These are phyloP conservation scores for Automeris io DNA, from an alignment of 2,888 invertebrate species.

Conservation along the genomic window DNA sequence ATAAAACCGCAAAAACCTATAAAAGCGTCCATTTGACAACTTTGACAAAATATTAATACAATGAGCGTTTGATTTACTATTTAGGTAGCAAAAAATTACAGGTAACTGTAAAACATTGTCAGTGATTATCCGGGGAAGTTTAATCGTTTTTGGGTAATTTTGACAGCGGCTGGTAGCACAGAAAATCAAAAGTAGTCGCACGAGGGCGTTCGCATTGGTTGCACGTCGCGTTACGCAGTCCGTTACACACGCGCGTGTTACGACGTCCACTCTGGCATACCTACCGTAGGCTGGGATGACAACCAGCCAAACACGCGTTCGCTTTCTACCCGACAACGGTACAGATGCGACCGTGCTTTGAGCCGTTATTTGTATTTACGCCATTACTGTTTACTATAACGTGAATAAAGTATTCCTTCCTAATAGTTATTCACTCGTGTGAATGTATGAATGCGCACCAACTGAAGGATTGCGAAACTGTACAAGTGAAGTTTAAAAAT, in stretches of 20 bases:
- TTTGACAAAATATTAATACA: too few species aligned
- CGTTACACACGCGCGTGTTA: slow-evolving; percentile 15
- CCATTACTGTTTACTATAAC: slow-evolving; percentile 38
- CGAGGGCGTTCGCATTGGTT: slow-evolving; percentile 54
- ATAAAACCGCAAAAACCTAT: too few species aligned
- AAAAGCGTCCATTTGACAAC: too few species aligned
- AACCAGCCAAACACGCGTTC: slow-evolving; percentile 34
- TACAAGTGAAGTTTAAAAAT: slow-evolving; percentile 76
- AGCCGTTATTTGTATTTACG: slow-evolving; percentile 58
- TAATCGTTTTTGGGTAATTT: too few species aligned
- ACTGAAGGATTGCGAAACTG: slow-evolving; percentile 69
- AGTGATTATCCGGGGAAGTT: too few species aligned
- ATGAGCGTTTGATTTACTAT: too few species aligned
- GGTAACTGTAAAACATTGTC: too few species aligned
- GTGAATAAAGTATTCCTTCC: slow-evolving; percentile 48
- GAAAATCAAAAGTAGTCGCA: too few species aligned
- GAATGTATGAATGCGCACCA: slow-evolving; percentile 51
- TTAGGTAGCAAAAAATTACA: too few species aligned
- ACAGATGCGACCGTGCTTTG: slow-evolving; percentile 39
- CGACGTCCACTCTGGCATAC: slow-evolving; percentile 23
- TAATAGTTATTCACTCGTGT: slow-evolving; percentile 40
- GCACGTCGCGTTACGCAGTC: slow-evolving; percentile 43
- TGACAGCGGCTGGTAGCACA: too few species aligned
- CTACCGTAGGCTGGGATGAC: slow-evolving; percentile 33
- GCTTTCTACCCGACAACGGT: slow-evolving; percentile 64